Base-by-base conservation (phyloP, 92 coral and sea anemone species). In the Phenganax stokvisi region DNA sequence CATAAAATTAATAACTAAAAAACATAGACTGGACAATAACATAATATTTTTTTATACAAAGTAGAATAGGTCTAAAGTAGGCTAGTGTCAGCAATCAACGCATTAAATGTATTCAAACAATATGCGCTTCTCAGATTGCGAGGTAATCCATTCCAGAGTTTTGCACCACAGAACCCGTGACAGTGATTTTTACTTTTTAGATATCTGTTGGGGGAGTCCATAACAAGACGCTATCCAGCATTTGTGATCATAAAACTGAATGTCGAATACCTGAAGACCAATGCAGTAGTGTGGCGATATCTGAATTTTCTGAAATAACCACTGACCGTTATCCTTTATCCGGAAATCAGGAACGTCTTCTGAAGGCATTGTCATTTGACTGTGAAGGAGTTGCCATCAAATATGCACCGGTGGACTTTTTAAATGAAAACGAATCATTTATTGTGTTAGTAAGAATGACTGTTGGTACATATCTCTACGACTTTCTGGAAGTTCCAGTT, bases 311-410 rank as follows among this genome's bases (percentile, higher is more conserved):
- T 56, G 79, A 74, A 4, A 56, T 53, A 28, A 77, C 58, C 8
- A 10, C 51, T 57, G 81, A 77, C 44, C 44, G 57, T 7, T 77
- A 77, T 58, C 81, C 81, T 37, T 58, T 77, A 59, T 58, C 81
- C 60, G 65, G 53, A 16, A 61, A 59, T 16, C 81, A 77, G 57
- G 81, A 77, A 61, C 81, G 44, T 61, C 71, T 77, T 27, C 53
- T 77, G 12, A 77, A 77, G 31, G 81, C 81, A 9, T 51, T 77
- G 81, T 59, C 81, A 56, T 20, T 10, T 58, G 81, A 77, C 47
- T 77, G 81, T 58, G 69, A 77, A 31, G 81, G 81, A n/a, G 81
- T 77, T 58, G 81, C 81, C 13, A 77, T 77, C 9, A 77, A 61
- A 51, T 77, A 57, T 58, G 81, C 81, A 8, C 57, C 57, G 7